Base-by-base conservation (phyloP, 2,113 vertebrate species). In the Tor tambroides region DNA sequence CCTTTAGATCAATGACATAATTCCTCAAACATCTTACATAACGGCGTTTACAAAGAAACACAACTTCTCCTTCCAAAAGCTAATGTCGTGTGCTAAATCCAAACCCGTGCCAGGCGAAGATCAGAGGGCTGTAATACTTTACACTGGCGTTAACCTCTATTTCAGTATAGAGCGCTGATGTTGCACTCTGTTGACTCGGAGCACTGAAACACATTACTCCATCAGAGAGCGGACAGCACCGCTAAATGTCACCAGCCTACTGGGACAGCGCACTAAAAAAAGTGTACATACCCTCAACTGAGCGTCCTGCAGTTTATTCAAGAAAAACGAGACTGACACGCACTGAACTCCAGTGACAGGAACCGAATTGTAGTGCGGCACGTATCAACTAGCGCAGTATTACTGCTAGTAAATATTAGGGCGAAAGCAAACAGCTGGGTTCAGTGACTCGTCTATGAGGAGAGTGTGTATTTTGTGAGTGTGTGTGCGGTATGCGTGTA, bases 201-300 rank as follows among this genome's bases (percentile, higher is more conserved):
- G 41, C 77, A 30, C 46, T 26, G 69, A 63, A 49, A 85, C 84
- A 43, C 56, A 82, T 86, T 59, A 85, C 14, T 51, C 2, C 69
- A 88, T 80, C 80, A 84, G 81, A 23, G 28, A 59, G 19, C 80
- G 67, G 83, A 87, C 63, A 74, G n/a, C 41, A 32, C 11, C n/a
- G 17, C 67, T 85, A 75, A 89, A 78, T 74, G 91, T 92, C 90
- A 88, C 75, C 19, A 59, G 28, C 3, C 35, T 79, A 54, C 80
- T 49, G 86, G 85, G 79, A 30, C 87, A 80, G 28, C 76, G 85
- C 81, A 28, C 75, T 75, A 23, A 81, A 83, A 67, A 82, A 65
- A 38, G 65, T 12, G 54, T 38, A 17, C 30, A 80, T 12, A 71
- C 35, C 28, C 49, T 15, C 80, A 76, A 4, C 19, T 43, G 51